Conservation (phyloP, 1,140 invertebrate species). For the Lysiphlebus fabarum region DNA sequence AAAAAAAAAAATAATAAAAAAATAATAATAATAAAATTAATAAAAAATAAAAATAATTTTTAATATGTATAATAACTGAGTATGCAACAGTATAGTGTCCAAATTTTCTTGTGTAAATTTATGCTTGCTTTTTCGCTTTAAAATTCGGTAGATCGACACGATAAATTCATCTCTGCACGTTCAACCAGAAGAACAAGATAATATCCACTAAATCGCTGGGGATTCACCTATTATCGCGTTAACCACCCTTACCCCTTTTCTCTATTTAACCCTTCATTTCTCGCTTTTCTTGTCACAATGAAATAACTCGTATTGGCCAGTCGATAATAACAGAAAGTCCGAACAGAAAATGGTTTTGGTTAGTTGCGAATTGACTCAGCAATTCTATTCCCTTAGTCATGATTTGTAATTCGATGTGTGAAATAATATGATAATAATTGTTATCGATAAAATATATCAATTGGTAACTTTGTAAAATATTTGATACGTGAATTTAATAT, state of each 20-base stretch:
- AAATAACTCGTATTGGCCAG: too few species aligned
- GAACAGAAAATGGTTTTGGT: conserved; percentile 26
- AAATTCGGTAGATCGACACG: conserved; percentile 7
- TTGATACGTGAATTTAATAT: too few species aligned
- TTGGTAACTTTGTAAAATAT: too few species aligned
- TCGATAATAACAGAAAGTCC: conserved; percentile 17
- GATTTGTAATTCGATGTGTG: too few species aligned
- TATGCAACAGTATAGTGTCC: too few species aligned
- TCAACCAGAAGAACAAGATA: conserved; percentile 41
- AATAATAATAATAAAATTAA: conserved; percentile 2
- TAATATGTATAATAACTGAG: too few species aligned
- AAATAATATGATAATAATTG: too few species aligned
- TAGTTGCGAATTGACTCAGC: conserved; percentile 17
- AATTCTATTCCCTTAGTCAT: conserved; percentile 1
- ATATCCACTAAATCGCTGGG: conserved; percentile 41
- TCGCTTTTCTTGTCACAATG: neutral
- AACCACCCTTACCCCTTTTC: neutral
- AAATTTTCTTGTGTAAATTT: too few species aligned
- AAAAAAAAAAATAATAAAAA: conserved; percentile 17
- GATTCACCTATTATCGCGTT: conserved; percentile 23
- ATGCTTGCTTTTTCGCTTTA: neutral
- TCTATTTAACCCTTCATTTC: neutral
- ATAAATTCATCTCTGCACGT: conserved; percentile 21
- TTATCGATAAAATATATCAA: too few species aligned
- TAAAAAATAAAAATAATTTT: neutral